Base-by-base conservation (phyloP, 2,888 invertebrate genomes). In the Corbicula japonica region DNA sequence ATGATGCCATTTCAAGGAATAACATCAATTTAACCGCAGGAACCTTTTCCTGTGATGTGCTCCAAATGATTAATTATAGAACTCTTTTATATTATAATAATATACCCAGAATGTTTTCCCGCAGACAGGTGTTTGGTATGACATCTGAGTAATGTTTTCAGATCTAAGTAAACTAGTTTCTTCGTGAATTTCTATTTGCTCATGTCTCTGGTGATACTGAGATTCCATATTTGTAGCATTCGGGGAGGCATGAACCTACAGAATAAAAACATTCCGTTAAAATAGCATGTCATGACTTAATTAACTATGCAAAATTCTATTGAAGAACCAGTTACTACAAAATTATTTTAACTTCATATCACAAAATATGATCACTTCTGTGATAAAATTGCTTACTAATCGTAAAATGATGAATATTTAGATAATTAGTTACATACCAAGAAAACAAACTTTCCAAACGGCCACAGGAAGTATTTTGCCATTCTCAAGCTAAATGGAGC, bases 381-480 rank as follows among this genome's bases (percentile, higher is more conserved):
- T n/a, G n/a, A n/a, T 21, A 30, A 41, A 34, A 15, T 12, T 41
- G 41, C 18, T 41, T 41, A 41, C 18, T 50, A 50, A 50, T n/a
- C 15, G 6, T 50, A 50, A 50, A 50, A 23, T 50, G 15, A 58
- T 18, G 30, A 58, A 58, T 28, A 15, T 52, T 26, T 2, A 2
- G 2, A 5, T 28, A 26, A 52, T 23, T 26, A 26, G 21, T 52
- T 48, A 70, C 78, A 78, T 79, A 91, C 92, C 84, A 89, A 78
- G 58, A 91, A 89, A 2, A 92, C 88, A 88, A 92, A 91, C 72
- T 92, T 92, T 23, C 91, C 91, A 89, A 92, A 92, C 5, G 92
- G 92, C 92, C 92, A 92, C 4, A 92, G 58, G 63, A 91, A 92
- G 76, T 92, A 92, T 2, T 71, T 70, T 1, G 90, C 87, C 88